Evolutionary conservation across 1,140 invertebrate species (phyloP).

Genomic region (Aphis gossypii): DNA sequence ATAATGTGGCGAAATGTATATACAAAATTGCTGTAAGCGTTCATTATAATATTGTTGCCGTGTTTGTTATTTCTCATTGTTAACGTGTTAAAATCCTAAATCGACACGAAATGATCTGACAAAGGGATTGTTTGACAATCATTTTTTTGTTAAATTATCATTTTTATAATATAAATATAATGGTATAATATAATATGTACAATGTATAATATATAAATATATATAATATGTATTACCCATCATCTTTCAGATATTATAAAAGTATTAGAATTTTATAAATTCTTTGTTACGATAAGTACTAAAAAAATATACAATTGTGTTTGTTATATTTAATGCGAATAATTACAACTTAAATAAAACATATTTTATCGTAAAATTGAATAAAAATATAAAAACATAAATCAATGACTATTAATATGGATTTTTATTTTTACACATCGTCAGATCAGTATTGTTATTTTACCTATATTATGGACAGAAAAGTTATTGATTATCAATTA

Average conservation of each 20-base stretch:
- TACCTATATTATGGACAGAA: background rate
- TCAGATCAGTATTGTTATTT: background rate
- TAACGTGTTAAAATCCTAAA: background rate
- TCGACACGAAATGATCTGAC: background rate
- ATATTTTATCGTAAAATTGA: background rate
- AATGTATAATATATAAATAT: background rate
- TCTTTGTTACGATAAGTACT: background rate
- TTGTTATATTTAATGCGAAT: background rate
- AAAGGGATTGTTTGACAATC: background rate
- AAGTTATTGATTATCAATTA: background rate
- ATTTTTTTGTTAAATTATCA: background rate
- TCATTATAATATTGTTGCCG: background rate
- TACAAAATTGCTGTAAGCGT: background rate
- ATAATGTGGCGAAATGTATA: background rate
- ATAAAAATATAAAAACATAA: background rate
- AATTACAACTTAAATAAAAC: background rate
- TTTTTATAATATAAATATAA: background rate
- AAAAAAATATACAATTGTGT: background rate
- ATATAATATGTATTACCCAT: background rate
- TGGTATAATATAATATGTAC: background rate
- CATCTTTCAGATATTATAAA: background rate
- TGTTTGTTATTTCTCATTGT: background rate
- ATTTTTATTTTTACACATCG: background rate
- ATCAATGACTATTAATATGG: background rate
- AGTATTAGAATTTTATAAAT: background rate